Evolutionary conservation across 2,797 vertebrate species (phyloP).

Genomic region (Tauraco hartlaubi): DNA sequence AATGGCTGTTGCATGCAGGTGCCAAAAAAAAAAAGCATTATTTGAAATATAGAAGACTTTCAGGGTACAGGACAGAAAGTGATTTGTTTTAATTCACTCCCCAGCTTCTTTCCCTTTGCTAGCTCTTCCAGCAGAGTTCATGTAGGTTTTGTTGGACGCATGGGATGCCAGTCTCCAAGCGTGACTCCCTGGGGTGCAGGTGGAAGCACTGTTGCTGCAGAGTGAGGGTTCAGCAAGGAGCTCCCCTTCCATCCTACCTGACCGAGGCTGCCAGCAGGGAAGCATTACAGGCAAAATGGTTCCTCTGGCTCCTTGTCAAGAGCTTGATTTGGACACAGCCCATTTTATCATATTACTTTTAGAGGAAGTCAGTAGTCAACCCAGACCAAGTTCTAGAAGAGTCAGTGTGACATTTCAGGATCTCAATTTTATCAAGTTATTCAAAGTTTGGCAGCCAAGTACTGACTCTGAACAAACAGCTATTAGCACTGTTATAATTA

Average conservation of each 20-base stretch:
- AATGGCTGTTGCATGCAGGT: not conserved
- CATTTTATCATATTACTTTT: not conserved
- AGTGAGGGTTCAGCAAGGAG: not conserved
- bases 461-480: not conserved
- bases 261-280: not conserved
- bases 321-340: not conserved
- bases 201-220: not conserved
- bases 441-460: not conserved
- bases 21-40: not conserved
- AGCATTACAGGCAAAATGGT: constrained; percentile 3
- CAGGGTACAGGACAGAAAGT: not conserved
- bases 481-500: not conserved
- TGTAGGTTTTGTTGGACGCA: not conserved
- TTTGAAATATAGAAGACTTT: not conserved
- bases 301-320: constrained; percentile 30
- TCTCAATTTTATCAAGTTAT: not conserved
- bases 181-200: not conserved
- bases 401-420: not conserved
- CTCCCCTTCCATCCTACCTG: not conserved
- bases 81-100: not conserved
- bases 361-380: not conserved
- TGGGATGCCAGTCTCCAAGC: not conserved
- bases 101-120: not conserved
- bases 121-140: not conserved
- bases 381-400: not conserved